Conservation (phyloP, 2,113 vertebrate genomes). For the Eupsittula cactorum region DNA sequence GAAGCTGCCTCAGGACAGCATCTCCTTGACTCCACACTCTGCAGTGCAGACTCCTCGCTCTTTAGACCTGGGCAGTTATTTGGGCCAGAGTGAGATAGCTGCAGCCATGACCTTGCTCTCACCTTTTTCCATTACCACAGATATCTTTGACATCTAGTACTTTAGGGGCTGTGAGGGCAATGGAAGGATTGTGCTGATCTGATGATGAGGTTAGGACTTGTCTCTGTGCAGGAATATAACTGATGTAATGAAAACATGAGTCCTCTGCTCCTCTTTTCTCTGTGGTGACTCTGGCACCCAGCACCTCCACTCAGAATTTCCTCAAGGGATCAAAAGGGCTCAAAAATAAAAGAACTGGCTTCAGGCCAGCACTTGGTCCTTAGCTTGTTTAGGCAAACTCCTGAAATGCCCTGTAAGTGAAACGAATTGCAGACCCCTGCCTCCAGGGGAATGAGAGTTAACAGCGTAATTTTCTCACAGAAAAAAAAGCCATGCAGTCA, state of each 20-base stretch:
- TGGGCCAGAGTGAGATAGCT: neutral
- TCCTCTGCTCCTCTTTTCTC: neutral
- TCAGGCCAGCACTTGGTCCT: neutral
- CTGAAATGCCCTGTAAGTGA: constrained; percentile 16
- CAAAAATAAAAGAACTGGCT: constrained; percentile 16
- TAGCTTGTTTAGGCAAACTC: neutral
- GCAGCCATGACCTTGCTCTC: neutral
- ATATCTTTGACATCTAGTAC: neutral
- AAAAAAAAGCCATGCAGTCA: neutral
- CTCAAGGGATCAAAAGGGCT: neutral
- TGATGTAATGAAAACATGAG: neutral
- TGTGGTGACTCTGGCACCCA: neutral
- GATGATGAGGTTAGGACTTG: neutral
- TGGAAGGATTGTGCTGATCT: neutral
- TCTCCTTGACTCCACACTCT: neutral
- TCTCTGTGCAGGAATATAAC: neutral
- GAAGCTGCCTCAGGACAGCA: neutral
- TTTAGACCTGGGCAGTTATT: neutral
- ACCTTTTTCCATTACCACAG: neutral
- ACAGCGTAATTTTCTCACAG: constrained; percentile 20
- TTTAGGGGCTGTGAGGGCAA: neutral
- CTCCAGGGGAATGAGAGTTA: constrained; percentile 19
- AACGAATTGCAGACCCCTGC: constrained; percentile 10
- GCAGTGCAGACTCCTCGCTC: neutral
- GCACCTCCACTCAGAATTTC: neutral